Evolutionary conservation across 2,797 vertebrate species (phyloP), one percentile per base, ranked within the genome.

Genomic region (Aselliscus stoliczkanus): DNA sequence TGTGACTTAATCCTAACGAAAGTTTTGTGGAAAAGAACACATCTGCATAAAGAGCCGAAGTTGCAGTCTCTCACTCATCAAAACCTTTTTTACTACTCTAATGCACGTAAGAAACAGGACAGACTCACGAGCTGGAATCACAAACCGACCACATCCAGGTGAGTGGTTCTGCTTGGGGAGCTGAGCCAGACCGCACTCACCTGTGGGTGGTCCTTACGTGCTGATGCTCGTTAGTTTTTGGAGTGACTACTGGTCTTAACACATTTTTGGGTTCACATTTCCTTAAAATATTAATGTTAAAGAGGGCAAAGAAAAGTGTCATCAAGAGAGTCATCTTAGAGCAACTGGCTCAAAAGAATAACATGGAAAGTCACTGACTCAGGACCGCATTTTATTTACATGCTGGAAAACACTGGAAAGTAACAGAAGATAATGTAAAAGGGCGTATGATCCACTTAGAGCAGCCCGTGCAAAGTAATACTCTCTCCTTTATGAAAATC

Each of bases 371-470:
- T 8, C 58, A 37, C 54, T 25, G 21, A 25, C 15, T 37, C 7
- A 23, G 47, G 42, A 11, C 15, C 39, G 37, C 20, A 11, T 34
- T 50, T 50, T 50, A 50, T 42, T 21, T 27, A 10, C 42, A 8
- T 2, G 50, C 20, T 21, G n/a, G 17, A 9, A 44, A 72, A 25
- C 31, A 44, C 9, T 0, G 13, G 2, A 8, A 62, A 15, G 31
- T 4, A 34, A 42, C 0, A 2, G n/a, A 23, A 81, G 75, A 23
- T 14, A 11, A 29, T 1, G 14, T 29, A 0, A 23, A 44, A 54
- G 13, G 56, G 5, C 27, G 4, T 25, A 12, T 3, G 4, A 1
- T 7, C 34, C 52, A 17, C 18, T 54, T 54, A 20, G 20, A 54
- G 17, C 52, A 50, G 70, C 31, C 20, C 47, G 29, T 5, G 7